Percentiles rank a stretch among this genome's conserved stretches.
These are phyloP conservation scores for human DNA, from an alignment of 2,113 vertebrate species.

Conservation along the genomic window DNA sequence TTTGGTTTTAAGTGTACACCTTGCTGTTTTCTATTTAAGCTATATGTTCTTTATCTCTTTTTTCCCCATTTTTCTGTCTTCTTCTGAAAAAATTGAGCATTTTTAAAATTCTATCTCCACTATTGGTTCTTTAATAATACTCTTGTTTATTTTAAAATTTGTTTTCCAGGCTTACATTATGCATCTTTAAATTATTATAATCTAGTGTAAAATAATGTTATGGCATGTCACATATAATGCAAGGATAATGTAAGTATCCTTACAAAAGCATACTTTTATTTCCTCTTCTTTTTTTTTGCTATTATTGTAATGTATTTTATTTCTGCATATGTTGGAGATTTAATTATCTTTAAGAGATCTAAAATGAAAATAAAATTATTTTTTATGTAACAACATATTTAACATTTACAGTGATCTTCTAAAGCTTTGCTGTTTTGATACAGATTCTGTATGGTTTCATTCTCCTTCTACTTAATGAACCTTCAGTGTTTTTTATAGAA, in stretches of 20 bases:
- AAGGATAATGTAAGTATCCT: neutral
- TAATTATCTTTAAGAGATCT: neutral
- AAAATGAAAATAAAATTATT: neutral
- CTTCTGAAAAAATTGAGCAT: neutral
- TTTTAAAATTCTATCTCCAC: neutral
- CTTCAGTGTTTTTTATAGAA: neutral
- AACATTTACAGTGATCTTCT: neutral
- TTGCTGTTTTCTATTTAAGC: neutral
- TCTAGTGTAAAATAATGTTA: neutral
- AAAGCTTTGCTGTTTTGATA: neutral
- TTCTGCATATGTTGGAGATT: neutral
- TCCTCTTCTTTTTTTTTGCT: neutral
- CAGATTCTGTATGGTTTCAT: neutral
- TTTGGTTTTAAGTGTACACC: neutral
- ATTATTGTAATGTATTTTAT: neutral
- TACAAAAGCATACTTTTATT: neutral
- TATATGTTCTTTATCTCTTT: neutral
- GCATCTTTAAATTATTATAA: neutral
- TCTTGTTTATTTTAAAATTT: neutral
- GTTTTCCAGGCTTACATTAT: neutral
- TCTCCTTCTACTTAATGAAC: neutral
- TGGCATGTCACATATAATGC: neutral
- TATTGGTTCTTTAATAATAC: neutral
- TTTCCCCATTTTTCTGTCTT: neutral
- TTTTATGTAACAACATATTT: neutral